These are phyloP conservation scores for Apamea monoglypha DNA, from an alignment of 2,888 invertebrate species.

Conservation along the genomic window DNA sequence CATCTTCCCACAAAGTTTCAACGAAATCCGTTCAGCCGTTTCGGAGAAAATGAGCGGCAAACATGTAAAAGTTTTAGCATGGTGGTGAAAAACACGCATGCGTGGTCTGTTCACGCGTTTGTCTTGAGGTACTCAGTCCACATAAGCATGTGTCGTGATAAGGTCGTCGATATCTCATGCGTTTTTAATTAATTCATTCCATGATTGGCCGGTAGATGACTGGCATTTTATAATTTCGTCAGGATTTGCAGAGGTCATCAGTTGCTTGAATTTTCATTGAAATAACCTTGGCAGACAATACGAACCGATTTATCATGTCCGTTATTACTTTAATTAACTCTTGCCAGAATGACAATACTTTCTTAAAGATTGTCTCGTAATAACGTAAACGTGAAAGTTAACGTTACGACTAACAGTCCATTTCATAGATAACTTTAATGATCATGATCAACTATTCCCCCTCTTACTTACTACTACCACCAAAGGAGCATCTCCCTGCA, in stretches of 20 bases:
- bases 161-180: conserved; percentile 3
- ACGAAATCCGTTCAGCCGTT: neutral
- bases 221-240: conserved; percentile 5
- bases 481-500: no score
- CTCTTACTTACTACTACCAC: no score
- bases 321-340: neutral
- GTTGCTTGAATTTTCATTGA: neutral
- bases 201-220: conserved; percentile 12
- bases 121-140: neutral
- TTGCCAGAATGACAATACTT: neutral
- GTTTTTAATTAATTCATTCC: conserved; percentile 33
- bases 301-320: neutral
- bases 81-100: neutral
- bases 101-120: neutral
- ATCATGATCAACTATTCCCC: neutral
- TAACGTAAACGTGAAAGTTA: neutral
- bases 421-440: neutral
- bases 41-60: neutral
- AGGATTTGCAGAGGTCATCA: conserved; percentile 8
- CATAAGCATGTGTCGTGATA: conserved; percentile 38
- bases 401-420: neutral
- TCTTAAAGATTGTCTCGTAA: neutral
- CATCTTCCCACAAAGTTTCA: neutral
- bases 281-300: neutral
- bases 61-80: neutral